These are phyloP conservation scores for Cariama cristata DNA, from an alignment of 2,113 vertebrate genomes.

Conservation along the genomic window DNA sequence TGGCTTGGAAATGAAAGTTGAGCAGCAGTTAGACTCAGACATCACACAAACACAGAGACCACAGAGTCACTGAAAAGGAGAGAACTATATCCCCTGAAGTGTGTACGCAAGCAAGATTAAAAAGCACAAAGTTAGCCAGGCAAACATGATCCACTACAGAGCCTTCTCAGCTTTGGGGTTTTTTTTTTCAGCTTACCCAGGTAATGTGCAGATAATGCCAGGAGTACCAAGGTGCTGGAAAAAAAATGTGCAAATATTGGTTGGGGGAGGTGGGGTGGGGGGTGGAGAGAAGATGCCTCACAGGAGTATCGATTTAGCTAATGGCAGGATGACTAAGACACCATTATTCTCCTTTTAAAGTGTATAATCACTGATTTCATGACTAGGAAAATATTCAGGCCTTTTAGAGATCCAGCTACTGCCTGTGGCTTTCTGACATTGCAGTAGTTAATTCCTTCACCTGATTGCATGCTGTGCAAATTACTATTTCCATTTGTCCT, in stretches of 20 bases:
- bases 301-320: not conserved
- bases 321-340: not conserved
- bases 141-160: not conserved
- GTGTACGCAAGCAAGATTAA: rapidly evolving
- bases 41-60: not conserved
- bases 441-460: constrained; percentile 1
- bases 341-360: not conserved
- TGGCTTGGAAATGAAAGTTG: not conserved
- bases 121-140: not conserved
- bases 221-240: not conserved
- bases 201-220: not conserved
- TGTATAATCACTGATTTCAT: not conserved
- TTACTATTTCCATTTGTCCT: not conserved
- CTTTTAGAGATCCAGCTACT: not conserved
- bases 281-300: not conserved
- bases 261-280: too few relatives aligned
- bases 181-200: not conserved
- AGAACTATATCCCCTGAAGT: not conserved
- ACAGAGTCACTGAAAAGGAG: not conserved
- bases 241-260: not conserved
- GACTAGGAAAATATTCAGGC: not conserved
- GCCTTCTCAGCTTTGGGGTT: not conserved
- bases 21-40: not conserved
- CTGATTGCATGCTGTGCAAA: not conserved
- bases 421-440: not conserved